Percentiles rank a stretch among this genome's conserved stretches.
Evolutionary conservation across 92 coral and sea anemone genomes (phyloP).

Genomic region (Diadumene lineata): DNA sequence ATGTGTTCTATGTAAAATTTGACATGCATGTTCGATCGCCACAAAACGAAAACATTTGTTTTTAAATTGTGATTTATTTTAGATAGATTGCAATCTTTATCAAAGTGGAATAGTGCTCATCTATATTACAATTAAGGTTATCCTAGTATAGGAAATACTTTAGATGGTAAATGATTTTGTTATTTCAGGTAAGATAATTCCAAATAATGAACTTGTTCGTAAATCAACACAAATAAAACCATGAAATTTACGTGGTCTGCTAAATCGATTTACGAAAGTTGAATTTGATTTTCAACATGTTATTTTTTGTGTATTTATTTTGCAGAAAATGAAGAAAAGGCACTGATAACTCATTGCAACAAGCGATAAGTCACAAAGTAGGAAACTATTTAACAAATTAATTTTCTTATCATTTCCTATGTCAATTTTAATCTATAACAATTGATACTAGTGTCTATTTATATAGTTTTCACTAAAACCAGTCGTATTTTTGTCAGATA

Average conservation of each 20-base stretch:
- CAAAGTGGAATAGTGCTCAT: neutral
- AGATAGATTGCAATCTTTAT: neutral
- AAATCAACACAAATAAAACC: too few relatives aligned
- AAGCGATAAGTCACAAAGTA: constrained; percentile 24
- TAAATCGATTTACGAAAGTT: too few relatives aligned
- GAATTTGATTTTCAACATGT: neutral
- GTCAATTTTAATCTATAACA: neutral
- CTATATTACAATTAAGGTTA: neutral
- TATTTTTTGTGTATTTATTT: constrained; percentile 1
- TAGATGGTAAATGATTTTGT: neutral
- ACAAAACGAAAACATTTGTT: neutral
- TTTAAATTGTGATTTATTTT: neutral
- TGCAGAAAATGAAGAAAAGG: constrained; percentile 38
- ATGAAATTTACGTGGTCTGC: too few relatives aligned
- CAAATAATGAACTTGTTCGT: too few relatives aligned
- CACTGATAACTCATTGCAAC: constrained; percentile 43
- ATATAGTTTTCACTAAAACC: neutral
- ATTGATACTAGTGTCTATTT: neutral
- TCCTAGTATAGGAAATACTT: neutral
- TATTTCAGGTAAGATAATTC: neutral
- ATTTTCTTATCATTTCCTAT: neutral
- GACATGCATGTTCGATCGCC: neutral
- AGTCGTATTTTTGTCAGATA: too few relatives aligned
- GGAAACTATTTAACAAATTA: neutral
- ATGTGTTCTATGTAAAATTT: neutral